phyloP scores from a whole-genome alignment of 2,113 vertebrate species.

The Laterallus jamaicensis region DNA sequence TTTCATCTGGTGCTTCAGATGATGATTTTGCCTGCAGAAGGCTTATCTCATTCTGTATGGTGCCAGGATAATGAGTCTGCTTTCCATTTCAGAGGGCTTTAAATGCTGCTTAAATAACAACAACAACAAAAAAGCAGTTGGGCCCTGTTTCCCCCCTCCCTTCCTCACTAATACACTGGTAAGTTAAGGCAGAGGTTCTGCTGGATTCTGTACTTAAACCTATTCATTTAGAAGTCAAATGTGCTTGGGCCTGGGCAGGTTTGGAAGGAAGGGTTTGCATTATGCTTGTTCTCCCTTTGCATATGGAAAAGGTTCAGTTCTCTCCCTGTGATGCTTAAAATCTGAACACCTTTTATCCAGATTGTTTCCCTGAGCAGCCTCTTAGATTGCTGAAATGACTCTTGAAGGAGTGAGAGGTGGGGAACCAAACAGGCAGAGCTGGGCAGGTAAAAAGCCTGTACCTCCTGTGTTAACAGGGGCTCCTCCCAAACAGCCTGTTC shows the following conservation, averaged over 20 bases:
- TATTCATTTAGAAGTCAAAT: slow-evolving; percentile 20
- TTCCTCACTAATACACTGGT: neutral
- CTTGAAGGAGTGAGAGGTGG: neutral
- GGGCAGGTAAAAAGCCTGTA: neutral
- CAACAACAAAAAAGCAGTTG: neutral
- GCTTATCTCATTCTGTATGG: neutral
- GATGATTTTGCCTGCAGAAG: neutral
- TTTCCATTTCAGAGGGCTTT: neutral
- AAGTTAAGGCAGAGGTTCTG: neutral
- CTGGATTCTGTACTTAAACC: neutral
- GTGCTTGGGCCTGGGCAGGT: neutral
- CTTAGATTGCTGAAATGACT: neutral
- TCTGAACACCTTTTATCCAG: neutral
- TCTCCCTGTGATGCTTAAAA: neutral
- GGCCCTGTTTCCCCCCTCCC: neutral
- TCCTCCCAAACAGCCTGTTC: neutral
- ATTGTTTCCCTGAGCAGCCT: neutral
- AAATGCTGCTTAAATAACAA: neutral
- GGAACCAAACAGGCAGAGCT: neutral
- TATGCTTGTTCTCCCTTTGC: neutral
- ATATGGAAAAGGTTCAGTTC: neutral
- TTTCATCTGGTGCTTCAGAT: neutral
- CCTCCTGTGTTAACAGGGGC: neutral
- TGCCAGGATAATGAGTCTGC: neutral
- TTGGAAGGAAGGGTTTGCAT: neutral